Base-by-base conservation (phyloP, 2,113 vertebrate species). In the Triplophysa dalaica region DNA sequence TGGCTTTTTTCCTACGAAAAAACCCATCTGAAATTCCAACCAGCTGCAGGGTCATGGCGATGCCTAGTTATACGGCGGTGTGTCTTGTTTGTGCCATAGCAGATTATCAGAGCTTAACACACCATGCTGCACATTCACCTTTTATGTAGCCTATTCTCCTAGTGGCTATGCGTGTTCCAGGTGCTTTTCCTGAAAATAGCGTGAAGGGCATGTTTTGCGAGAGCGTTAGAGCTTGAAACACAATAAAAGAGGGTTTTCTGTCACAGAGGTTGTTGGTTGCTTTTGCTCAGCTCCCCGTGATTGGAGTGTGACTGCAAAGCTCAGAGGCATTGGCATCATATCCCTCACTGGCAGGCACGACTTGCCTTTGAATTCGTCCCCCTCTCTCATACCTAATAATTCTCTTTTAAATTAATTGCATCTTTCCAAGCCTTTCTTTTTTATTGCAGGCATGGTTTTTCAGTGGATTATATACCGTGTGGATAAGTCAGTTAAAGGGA, bases 41-140 rank as follows among this genome's bases (percentile, higher is more conserved):
- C 88, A 90, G 88, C 88, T 91, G 87, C 82, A 77, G 84, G 89
- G 88, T 88, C 89, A 89, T 86, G 87, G 87, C 58, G 84, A 91
- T 84, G 81, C 86, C 86, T 87, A 86, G 86, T 91, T 91, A 88
- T 92, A 88, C 89, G 86, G 88, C 81, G 85, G 86, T 88, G 90
- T 91, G 89, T 90, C 88, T 89, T 90, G 90, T 89, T 89, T 92
- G 89, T 90, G 91, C 87, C 91, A 90, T 88, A 85, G 90, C 89
- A 92, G 89, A 92, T 93, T 90, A 91, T 87, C 87, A 82, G 88
- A 90, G 90, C 89, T 92, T 90, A 90, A 90, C 90, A 90, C 90
- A 87, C 89, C 86, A 85, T 87, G 85, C 87, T 87, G 84, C 86
- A 87, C 86, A 90, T 87, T 89, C 89, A 87, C 89, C 89, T 84